A percentile compares a stretch with the other conserved stretches of the same genome.
Conservation (phyloP, 2,113 vertebrate species). For the Trinectes maculatus region DNA sequence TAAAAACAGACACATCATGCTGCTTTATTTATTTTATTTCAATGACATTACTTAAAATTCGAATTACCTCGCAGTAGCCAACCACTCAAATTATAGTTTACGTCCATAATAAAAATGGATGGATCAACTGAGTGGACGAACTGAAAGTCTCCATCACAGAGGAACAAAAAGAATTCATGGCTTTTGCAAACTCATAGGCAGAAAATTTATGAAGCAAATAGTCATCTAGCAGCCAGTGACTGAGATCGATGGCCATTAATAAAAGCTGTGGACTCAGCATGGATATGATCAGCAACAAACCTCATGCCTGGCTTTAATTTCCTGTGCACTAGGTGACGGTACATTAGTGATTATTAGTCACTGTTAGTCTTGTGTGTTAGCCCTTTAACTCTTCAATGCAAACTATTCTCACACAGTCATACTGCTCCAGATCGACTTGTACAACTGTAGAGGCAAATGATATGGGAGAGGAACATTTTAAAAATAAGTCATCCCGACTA, state of each 20-base stretch:
- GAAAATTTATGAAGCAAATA: not conserved
- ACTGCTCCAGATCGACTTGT: not conserved
- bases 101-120: too few species aligned
- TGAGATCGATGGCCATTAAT: slow-evolving; percentile 61
- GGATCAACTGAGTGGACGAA: too few species aligned
- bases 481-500: too few species aligned
- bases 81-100: too few species aligned
- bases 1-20: too few species aligned
- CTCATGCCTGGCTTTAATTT: slow-evolving; percentile 66
- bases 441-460: too few species aligned
- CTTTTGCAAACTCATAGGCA: not conserved
- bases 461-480: too few species aligned
- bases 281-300: slow-evolving; percentile 50
- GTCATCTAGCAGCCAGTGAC: slow-evolving; percentile 2
- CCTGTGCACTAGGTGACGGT: slow-evolving; percentile 45
- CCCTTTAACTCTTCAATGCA: not conserved
- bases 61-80: too few species aligned
- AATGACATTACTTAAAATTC: too few species aligned
- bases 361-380: not conserved
- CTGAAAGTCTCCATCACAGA: too few species aligned
- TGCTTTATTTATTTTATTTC: too few species aligned
- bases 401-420: not conserved
- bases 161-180: not conserved
- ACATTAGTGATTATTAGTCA: slow-evolving; percentile 38
- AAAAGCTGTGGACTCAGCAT: slow-evolving; percentile 29